A percentile compares a stretch with the other conserved stretches of the same genome.
These are phyloP conservation scores for Argyrosomus japonicus DNA, from an alignment of 2,113 vertebrate genomes.

Conservation along the genomic window DNA sequence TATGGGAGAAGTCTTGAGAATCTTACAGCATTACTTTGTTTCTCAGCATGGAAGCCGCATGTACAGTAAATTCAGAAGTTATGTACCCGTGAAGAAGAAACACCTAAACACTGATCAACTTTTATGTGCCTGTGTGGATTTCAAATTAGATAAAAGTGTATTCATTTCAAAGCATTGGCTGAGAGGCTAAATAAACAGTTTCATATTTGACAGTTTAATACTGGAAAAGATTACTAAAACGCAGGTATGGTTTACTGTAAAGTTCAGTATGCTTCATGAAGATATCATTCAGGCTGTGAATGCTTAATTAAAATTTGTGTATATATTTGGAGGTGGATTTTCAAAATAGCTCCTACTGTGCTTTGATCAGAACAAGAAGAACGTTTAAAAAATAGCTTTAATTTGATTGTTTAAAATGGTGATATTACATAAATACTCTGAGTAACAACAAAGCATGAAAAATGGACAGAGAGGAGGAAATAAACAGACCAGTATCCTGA, in stretches of 20 bases:
- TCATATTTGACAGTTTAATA: constrained; percentile 5
- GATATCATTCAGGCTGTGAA: background rate
- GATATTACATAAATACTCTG: background rate
- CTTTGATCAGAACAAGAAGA: constrained; percentile 11
- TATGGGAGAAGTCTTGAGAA: no score
- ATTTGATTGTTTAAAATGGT: background rate
- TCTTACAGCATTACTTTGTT: background rate
- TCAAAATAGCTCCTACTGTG: background rate
- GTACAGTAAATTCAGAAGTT: background rate
- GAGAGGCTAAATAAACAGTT: background rate
- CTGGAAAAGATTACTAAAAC: constrained; percentile 15
- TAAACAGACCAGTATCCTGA: background rate
- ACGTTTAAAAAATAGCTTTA: background rate
- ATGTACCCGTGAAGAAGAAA: no score
- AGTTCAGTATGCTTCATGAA: constrained; percentile 5
- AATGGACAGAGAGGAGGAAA: background rate
- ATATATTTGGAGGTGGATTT: constrained; percentile 4
- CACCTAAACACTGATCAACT: constrained; percentile 40
- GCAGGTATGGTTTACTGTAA: background rate
- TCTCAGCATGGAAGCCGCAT: background rate
- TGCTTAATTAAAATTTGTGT: constrained; percentile 15
- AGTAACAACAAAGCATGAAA: background rate
- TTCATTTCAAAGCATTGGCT: constrained; percentile 1
- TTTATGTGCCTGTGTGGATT: background rate
- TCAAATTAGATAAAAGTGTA: constrained; percentile 13